phyloP scores from a whole-genome alignment of 2,797 vertebrate species.

The Myotis findleyi region DNA sequence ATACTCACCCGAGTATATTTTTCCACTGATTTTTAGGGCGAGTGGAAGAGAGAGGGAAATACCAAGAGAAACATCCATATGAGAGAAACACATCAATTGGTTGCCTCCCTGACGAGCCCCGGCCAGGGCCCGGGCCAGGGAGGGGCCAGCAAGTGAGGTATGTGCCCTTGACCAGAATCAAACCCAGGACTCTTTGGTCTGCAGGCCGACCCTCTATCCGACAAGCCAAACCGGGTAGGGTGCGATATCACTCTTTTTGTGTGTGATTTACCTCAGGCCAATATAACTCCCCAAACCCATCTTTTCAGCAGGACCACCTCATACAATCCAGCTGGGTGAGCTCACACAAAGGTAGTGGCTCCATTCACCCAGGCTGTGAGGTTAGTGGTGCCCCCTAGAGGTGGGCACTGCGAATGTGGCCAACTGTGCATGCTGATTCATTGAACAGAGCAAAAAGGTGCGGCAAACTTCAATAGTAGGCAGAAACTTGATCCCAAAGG shows the following conservation, averaged over 20 bases:
- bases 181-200: neutral
- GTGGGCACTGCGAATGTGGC: no score
- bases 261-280: neutral
- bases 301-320: neutral
- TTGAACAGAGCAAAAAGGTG: neutral
- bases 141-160: neutral
- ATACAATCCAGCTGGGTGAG: neutral
- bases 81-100: neutral
- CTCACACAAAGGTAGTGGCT: fast-evolving
- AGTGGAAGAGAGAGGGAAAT: no score
- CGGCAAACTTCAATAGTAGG: fast-evolving
- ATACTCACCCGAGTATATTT: neutral
- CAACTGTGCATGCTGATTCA: fast-evolving
- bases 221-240: neutral
- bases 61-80: neutral
- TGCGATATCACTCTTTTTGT: neutral
- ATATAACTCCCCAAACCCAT: neutral
- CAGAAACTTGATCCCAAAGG: neutral
- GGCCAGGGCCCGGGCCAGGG: no score
- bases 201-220: neutral
- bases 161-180: neutral
- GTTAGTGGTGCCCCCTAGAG: neutral
- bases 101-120: neutral
- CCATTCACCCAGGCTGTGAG: fast-evolving
- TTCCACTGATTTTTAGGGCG: neutral